phyloP scores from a whole-genome alignment of 2,113 vertebrate genomes.

The Oxygymnocypris stewartii region DNA sequence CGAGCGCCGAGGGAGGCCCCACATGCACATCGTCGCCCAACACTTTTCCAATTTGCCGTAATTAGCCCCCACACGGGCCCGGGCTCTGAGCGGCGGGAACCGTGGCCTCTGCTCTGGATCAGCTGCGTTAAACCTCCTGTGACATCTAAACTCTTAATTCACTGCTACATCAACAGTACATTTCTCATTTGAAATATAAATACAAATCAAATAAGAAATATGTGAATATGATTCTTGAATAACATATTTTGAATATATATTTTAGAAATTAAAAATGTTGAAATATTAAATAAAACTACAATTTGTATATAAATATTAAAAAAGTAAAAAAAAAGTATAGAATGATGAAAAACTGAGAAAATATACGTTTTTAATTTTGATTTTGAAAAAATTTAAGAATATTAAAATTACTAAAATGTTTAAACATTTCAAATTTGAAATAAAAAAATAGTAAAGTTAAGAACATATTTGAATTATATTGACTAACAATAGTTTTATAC shows the following conservation, averaged over 20 bases:
- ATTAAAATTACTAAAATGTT: no score
- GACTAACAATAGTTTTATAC: neutral
- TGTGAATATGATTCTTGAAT: no score
- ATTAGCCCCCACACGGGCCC: conserved; percentile 65
- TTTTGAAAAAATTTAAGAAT: no score
- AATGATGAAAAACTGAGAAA: no score
- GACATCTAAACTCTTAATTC: conserved; percentile 83
- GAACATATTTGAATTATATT: neutral
- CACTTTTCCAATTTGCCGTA: conserved; percentile 66
- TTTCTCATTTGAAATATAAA: neutral
- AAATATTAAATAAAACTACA: no score
- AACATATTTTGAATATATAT: no score
- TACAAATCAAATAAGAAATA: no score
- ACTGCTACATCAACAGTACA: conserved; percentile 77
- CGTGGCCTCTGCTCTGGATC: conserved; percentile 68
- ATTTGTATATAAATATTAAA: no score
- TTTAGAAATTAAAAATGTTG: no score
- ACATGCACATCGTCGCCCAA: conserved; percentile 45
- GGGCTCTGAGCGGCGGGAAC: conserved; percentile 16
- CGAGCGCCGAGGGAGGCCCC: conserved; percentile 49
- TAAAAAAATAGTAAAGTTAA: neutral
- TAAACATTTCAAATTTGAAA: neutral
- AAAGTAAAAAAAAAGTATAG: no score
- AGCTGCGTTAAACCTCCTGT: conserved; percentile 80
- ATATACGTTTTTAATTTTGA: no score